Evolutionary conservation across 2,797 vertebrate genomes (phyloP).

Genomic region (Argentina silus): DNA sequence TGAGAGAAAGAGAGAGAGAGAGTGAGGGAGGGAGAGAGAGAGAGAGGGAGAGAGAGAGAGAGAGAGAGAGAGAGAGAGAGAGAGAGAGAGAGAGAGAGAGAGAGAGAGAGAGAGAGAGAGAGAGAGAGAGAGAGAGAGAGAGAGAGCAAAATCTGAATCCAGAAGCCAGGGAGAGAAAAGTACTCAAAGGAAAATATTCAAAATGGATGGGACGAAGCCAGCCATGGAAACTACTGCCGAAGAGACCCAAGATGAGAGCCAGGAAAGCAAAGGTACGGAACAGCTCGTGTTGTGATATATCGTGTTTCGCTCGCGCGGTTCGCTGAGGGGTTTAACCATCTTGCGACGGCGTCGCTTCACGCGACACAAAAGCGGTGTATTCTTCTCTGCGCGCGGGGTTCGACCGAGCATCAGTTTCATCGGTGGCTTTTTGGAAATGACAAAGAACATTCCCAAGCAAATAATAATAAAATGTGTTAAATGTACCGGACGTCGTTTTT

Average conservation of each 20-base stretch:
- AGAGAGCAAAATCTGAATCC: conserved; percentile 71
- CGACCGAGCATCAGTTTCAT: not conserved
- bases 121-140: conserved; percentile 67
- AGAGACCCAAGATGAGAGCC: conserved; percentile 93
- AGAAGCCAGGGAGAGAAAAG: conserved; percentile 56
- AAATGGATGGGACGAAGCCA: conserved; percentile 96
- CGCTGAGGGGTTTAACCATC: conserved; percentile 68
- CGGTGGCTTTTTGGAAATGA: not conserved
- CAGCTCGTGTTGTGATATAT: conserved; percentile 16
- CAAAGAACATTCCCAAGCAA: not conserved
- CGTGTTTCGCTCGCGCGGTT: conserved; percentile 71
- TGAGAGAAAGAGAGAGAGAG: conserved; percentile 69
- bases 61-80: conserved; percentile 21
- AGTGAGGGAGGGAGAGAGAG: conserved; percentile 73
- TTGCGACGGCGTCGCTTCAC: conserved; percentile 59
- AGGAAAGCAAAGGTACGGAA: conserved; percentile 95
- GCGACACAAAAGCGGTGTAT: conserved; percentile 61
- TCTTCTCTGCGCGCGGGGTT: too few relatives aligned
- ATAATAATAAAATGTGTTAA: not conserved
- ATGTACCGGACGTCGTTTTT: not conserved
- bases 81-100: conserved; percentile 23
- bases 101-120: conserved; percentile 25
- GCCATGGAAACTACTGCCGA: conserved; percentile 94
- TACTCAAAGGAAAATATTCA: conserved; percentile 80
- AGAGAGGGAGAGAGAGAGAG: conserved; percentile 73